phyloP scores from a whole-genome alignment of 2,888 invertebrate species.

The Heliconius aoede region DNA sequence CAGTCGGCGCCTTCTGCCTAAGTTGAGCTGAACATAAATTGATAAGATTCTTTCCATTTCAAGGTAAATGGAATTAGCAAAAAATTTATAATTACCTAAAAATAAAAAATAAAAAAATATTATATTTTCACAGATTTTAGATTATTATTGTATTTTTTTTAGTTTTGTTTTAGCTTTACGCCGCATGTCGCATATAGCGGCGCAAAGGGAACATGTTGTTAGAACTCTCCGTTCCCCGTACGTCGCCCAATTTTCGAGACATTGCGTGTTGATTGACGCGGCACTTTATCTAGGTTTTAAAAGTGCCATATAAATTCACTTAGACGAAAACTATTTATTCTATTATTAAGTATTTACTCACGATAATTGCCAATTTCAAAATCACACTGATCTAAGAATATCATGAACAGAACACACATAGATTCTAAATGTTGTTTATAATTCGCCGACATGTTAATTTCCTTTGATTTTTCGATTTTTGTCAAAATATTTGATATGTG shows the following conservation, averaged over 20 bases:
- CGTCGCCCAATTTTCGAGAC: neutral
- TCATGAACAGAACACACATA: constrained; percentile 1
- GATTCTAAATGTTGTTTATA: constrained; percentile 11
- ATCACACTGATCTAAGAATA: constrained; percentile 21
- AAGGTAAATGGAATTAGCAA: neutral
- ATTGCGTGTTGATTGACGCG: neutral
- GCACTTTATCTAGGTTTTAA: too few species aligned
- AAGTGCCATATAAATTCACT: too few species aligned
- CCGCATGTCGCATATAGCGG: neutral
- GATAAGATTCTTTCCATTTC: neutral
- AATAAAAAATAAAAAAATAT: too few species aligned
- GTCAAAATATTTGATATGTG: neutral
- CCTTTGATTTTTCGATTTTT: neutral
- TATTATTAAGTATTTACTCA: neutral
- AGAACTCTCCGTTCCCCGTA: neutral
- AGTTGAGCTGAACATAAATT: constrained; percentile 6
- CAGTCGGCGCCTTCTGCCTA: neutral
- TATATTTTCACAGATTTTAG: too few species aligned
- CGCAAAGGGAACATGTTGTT: neutral
- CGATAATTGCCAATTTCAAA: neutral
- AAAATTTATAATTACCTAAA: neutral
- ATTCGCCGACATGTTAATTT: neutral
- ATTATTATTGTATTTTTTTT: too few species aligned
- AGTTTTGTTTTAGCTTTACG: neutral
- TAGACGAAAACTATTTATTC: too few species aligned